These are phyloP conservation scores for Sinocyclocheilus anophthalmus DNA, from an alignment of 2,113 vertebrate species.

Conservation along the genomic window DNA sequence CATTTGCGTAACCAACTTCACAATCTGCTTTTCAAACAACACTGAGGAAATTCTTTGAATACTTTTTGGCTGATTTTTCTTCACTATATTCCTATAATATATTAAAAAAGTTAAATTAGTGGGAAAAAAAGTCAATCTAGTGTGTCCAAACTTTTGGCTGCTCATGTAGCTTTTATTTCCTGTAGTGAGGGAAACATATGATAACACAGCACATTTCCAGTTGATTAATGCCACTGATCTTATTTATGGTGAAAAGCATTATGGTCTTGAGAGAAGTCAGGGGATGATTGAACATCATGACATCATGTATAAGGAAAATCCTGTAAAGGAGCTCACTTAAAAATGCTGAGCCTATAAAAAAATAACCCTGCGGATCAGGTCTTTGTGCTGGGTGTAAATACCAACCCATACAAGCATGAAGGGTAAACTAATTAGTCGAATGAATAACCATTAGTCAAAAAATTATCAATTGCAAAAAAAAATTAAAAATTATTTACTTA, in stretches of 20 bases:
- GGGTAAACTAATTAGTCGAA: constrained; percentile 47
- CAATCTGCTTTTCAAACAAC: too few relatives aligned
- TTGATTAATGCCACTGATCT: constrained; percentile 71
- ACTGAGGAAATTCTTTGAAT: too few relatives aligned
- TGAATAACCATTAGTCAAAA: constrained; percentile 57
- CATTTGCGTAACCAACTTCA: too few relatives aligned
- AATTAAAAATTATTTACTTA: background rate
- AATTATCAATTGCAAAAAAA: background rate
- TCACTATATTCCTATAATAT: background rate
- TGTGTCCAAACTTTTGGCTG: constrained; percentile 15
- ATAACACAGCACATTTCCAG: constrained; percentile 65
- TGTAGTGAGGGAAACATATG: constrained; percentile 52
- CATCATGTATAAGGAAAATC: constrained; percentile 36
- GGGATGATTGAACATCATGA: constrained; percentile 49
- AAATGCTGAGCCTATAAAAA: constrained; percentile 30
- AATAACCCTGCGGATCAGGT: background rate
- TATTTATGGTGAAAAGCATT: constrained; percentile 70
- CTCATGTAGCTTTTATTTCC: background rate
- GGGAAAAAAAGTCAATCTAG: too few relatives aligned
- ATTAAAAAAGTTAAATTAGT: too few relatives aligned
- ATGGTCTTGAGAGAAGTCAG: constrained; percentile 57
- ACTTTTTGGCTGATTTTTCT: too few relatives aligned
- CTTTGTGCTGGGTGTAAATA: constrained; percentile 23
- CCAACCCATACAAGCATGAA: background rate
- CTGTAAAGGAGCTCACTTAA: constrained; percentile 40